phyloP scores from a whole-genome alignment of 2,113 vertebrate species.

The Rhea americana region DNA sequence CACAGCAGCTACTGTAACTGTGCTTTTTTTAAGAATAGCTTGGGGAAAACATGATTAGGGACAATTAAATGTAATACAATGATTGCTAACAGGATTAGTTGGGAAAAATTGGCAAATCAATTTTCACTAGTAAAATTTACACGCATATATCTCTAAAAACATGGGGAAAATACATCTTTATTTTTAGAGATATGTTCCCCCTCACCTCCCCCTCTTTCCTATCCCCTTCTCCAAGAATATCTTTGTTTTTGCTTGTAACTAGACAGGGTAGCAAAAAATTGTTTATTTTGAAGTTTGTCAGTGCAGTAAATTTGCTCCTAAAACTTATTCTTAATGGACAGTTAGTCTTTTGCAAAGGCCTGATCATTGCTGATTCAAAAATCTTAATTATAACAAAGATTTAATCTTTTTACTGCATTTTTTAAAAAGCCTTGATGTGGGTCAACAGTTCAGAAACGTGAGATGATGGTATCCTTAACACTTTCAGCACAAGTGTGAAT shows the following conservation, averaged over 20 bases:
- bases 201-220: too few relatives aligned
- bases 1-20: background rate
- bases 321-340: background rate
- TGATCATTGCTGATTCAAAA: background rate
- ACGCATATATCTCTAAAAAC: background rate
- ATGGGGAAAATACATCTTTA: fast-evolving
- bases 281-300: background rate
- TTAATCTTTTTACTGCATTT: background rate
- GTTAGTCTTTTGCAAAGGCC: background rate
- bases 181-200: background rate
- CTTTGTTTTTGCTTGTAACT: background rate
- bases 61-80: background rate
- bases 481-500: background rate
- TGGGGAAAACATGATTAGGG: background rate
- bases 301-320: background rate
- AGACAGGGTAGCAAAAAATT: background rate
- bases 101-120: background rate
- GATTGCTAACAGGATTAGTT: background rate
- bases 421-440: background rate
- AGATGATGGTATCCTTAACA: background rate
- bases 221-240: background rate
- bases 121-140: background rate
- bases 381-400: background rate
- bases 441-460: background rate
- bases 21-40: background rate